Evolutionary conservation across 1,140 invertebrate genomes (phyloP), one percentile per base, ranked within the genome.

Genomic region (Thaumatotibia leucotreta): DNA sequence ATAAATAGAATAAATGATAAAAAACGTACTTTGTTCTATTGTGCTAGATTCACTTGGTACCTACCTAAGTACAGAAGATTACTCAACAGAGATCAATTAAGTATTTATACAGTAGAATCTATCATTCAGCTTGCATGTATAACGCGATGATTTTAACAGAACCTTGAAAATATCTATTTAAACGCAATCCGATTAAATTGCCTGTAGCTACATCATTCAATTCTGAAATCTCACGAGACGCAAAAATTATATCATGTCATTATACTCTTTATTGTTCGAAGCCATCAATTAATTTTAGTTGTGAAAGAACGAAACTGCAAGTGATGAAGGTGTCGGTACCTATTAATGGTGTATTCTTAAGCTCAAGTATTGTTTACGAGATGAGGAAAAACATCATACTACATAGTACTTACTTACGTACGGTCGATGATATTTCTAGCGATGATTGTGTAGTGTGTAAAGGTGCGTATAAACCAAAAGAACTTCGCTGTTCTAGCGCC

Each of bases 101-200:
- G 20, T 45, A 45, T 14, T 39, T 33, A 11, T 33, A 0, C 35
- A 14, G 50, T 3, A 24, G 20, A 50, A n/a, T 22, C 50, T 24
- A 24, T 24, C 2, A n/a, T 24, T n/a, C 10, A 14, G 24, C 52
- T 58, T 58, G 23, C 23, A 58, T 58, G 52, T 27, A 20, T 29
- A 27, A 58, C 52, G 23, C 23, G 52, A 45, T 27, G 24, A 58
- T 29, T 58, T 27, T 29, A 58, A 31, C 5, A 58, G n/a, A 58
- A 8, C 52, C 52, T 58, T 58, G 52, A 58, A 58, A 58, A 58
- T 58, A 27, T 24, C 23, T 58, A 58, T 27, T 27, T n/a, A 29
- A 14, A 22, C 10, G 22, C 52, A 58, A 27, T 58, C 14, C 29
- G 5, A 27, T 58, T 27, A 58, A 58, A 27, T 27, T 27, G 24